phyloP scores from a whole-genome alignment of 2,888 invertebrate genomes.

The Zootermopsis nevadensis region DNA sequence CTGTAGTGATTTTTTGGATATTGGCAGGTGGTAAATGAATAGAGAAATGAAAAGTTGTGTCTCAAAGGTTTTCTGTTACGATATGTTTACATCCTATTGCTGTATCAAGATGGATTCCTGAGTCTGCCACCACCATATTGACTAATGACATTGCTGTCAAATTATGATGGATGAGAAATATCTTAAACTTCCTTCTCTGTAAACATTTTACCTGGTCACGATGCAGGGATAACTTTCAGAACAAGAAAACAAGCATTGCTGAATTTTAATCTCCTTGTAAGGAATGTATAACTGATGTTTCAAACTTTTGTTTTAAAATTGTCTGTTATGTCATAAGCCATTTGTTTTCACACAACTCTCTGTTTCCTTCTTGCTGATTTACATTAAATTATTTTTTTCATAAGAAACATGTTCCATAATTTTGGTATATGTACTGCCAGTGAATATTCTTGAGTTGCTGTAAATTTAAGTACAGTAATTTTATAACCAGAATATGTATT shows the following conservation, averaged over 20 bases:
- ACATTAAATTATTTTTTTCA: too few relatives aligned
- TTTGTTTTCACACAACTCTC: too few relatives aligned
- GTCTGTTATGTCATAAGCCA: too few relatives aligned
- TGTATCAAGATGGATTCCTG: conserved; percentile 36
- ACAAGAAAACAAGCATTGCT: neutral
- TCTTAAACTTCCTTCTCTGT: conserved; percentile 40
- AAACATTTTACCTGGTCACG: conserved; percentile 53
- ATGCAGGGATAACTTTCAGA: neutral
- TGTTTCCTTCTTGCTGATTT: too few relatives aligned
- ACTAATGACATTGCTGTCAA: conserved; percentile 53
- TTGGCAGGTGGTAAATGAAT: conserved; percentile 24
- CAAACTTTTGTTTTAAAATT: neutral
- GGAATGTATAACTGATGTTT: neutral
- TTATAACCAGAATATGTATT: too few relatives aligned
- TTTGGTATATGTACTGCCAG: too few relatives aligned
- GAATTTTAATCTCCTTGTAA: neutral
- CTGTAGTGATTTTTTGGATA: too few relatives aligned
- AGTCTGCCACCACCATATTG: conserved; percentile 42
- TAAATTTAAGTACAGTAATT: too few relatives aligned
- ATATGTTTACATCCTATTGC: conserved; percentile 31
- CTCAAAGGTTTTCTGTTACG: conserved; percentile 17
- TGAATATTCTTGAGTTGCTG: too few relatives aligned
- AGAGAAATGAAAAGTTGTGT: neutral
- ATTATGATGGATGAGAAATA: conserved; percentile 52
- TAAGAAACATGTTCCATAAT: too few relatives aligned